Evolutionary conservation across 2,888 invertebrate genomes (phyloP), one percentile per base, ranked within the genome.

Genomic region (Calliscelio sp.): DNA sequence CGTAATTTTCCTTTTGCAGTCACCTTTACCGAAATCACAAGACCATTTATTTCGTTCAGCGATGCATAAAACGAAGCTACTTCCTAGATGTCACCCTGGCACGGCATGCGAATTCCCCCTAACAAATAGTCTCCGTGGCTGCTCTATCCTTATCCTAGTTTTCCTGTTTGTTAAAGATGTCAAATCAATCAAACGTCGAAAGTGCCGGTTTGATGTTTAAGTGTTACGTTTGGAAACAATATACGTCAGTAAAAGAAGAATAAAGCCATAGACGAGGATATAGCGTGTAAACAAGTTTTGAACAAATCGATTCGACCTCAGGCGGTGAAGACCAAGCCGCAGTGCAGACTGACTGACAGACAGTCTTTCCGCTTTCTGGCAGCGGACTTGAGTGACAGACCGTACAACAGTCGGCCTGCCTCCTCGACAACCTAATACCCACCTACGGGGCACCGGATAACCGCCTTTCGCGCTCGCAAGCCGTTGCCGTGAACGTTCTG

Each of bases 391-490:
- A 90, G 88, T 89, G 89, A 90, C 89, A 87, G 87, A 87, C 87
- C 85, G 87, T 88, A 85, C 87, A 85, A 87, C 88, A 87, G 88
- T 86, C 87, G 84, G 89, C 89, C 89, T 88, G 89, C 89, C 87
- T 87, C 86, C 87, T 88, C 91, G 93, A 93, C 93, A 92, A 90
- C 89, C 91, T 93, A 93, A 93, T 93, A 92, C 91, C 92, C 90
- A 92, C 90, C 92, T 92, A 90, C 89, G 88, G 89, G 87, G 80
- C 57, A 85, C 84, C 75, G 88, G 84, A 87, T 88, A 89, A 86
- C 86, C 88, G 87, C 87, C 89, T 89, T 89, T 90, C 86, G 86
- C 83, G 86, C 84, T 87, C 85, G 84, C 86, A 87, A 84, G 79
- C 86, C 86, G 86, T 85, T 81, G 75, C 79, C 81, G 61, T 74